These are phyloP conservation scores for Eupsilia transversa DNA, from an alignment of 2,888 invertebrate genomes.

Conservation along the genomic window DNA sequence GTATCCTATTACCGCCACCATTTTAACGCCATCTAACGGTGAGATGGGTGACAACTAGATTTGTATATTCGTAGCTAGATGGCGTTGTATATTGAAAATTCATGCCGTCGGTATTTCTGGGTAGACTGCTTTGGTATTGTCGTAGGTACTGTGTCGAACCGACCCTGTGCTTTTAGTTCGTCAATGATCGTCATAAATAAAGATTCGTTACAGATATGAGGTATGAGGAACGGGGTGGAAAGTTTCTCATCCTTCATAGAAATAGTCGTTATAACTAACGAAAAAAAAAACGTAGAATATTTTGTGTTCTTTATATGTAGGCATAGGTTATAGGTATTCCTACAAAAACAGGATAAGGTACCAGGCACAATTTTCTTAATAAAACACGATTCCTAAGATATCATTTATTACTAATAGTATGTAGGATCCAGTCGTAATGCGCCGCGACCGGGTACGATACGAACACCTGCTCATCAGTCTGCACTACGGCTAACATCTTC, in stretches of 20 bases:
- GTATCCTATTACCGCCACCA: background rate
- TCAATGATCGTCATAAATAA: background rate
- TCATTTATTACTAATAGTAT: slow-evolving; percentile 52
- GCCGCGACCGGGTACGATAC: slow-evolving; percentile 61
- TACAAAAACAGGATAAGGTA: background rate
- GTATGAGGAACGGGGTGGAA: background rate
- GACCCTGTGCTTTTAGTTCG: background rate
- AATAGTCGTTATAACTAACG: background rate
- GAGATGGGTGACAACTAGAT: background rate
- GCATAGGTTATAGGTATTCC: too few species aligned
- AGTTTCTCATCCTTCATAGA: background rate
- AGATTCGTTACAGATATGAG: background rate
- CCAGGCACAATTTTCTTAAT: background rate
- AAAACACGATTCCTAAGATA: slow-evolving; percentile 26
- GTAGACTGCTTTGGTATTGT: background rate
- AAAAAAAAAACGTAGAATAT: too few species aligned
- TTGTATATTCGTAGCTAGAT: slow-evolving; percentile 11
- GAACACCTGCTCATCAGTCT: slow-evolving; percentile 63
- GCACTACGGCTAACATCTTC: slow-evolving; percentile 68
- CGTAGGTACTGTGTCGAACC: background rate
- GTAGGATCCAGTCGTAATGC: slow-evolving; percentile 65
- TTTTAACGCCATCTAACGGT: slow-evolving; percentile 27
- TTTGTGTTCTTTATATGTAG: background rate
- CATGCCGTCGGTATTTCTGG: background rate
- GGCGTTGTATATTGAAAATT: background rate